Base-by-base conservation (phyloP, 2,888 invertebrate genomes). In the Eristalinus aeneus region DNA sequence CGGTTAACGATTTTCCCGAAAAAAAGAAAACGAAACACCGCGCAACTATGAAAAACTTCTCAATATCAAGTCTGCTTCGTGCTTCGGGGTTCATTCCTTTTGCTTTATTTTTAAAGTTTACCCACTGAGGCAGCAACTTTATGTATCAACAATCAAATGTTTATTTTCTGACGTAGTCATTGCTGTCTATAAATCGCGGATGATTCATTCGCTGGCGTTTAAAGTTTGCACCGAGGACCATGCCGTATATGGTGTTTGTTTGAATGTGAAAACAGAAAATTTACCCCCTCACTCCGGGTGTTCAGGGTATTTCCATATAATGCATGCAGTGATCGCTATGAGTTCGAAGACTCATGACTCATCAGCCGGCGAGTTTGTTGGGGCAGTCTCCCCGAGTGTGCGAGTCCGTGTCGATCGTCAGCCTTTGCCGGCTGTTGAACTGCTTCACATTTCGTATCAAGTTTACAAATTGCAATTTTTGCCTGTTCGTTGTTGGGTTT, bases 211-310 rank as follows among this genome's bases (percentile, higher is more conserved):
- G 58, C 56, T n/a, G n/a, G 23, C 8, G 8, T 27, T 60, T 27
- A 3, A 36, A 60, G 63, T 78, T 73, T 78, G 46, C 46, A 54
- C 27, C 67, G 54, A 72, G 72, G 56, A 78, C 34, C 64, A 56
- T 46, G 54, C 84, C 71, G 72, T 85, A 76, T 53, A 85, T 80
- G 84, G 75, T 20, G 64, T 80, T 80, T 76, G 68, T 46, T 74
- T 61, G 34, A 84, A 74, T 68, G 63, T 39, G 2, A 79, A 46
- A 60, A 68, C 67, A 31, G 60, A 69, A 34, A 20, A 20, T 12
- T 67, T 10, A n/a, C 9, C 34, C 20, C 54, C 54, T 61, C 54
- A 31, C 61, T 20, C 32, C 16, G 27, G 5, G 54, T 22, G 32
- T 65, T 56, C 16, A 8, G 46, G 53, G 56, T 56, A 61, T 46